phyloP scores from a whole-genome alignment of 2,888 invertebrate genomes.

The Diploptera punctata region DNA sequence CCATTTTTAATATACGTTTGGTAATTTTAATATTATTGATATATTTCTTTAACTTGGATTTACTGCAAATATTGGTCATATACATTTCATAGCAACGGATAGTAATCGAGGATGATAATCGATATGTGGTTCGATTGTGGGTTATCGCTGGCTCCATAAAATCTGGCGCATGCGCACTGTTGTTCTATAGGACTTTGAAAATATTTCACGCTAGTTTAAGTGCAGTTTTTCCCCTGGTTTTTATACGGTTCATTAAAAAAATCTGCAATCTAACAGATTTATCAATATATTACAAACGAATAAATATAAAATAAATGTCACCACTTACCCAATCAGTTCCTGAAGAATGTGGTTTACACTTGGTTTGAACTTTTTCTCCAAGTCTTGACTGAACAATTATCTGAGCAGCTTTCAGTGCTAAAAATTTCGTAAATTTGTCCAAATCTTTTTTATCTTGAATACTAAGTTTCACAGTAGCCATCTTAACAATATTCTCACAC shows the following conservation, averaged over 20 bases:
- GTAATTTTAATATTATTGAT: too few relatives aligned
- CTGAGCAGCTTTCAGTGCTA: constrained; percentile 87
- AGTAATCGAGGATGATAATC: too few relatives aligned
- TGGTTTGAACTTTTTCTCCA: constrained; percentile 83
- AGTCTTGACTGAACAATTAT: constrained; percentile 91
- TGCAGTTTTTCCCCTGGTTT: too few relatives aligned
- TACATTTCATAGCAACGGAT: too few relatives aligned
- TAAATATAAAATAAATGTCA: neutral
- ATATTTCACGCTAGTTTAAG: too few relatives aligned
- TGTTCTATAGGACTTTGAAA: too few relatives aligned
- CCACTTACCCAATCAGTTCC: constrained; percentile 84
- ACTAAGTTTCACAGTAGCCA: constrained; percentile 57
- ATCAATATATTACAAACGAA: neutral
- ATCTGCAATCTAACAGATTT: neutral
- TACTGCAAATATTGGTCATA: neutral
- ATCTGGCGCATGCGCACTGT: too few relatives aligned
- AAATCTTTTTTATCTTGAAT: constrained; percentile 76
- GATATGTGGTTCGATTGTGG: too few relatives aligned
- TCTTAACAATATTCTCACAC: too few relatives aligned
- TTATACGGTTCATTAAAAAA: neutral
- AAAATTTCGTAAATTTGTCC: constrained; percentile 88
- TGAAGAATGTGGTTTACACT: constrained; percentile 77
- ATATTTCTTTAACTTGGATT: neutral
- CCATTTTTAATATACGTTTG: too few relatives aligned
- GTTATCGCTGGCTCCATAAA: too few relatives aligned